phyloP scores from a whole-genome alignment of 1,140 invertebrate genomes.

The Mercenaria mercenaria region DNA sequence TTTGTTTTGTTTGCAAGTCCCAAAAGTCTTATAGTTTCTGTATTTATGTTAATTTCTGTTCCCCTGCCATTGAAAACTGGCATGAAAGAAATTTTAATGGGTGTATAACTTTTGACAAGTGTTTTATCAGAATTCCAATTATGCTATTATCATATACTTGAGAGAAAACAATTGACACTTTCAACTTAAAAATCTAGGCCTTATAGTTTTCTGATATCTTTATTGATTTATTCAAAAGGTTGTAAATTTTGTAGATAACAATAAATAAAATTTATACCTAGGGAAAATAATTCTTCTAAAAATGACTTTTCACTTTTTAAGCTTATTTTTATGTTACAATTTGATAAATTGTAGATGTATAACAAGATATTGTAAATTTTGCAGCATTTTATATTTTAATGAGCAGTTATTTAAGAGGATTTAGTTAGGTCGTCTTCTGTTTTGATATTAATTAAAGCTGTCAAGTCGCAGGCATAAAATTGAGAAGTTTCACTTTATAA shows the following conservation, averaged over 20 bases:
- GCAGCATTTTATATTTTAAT: too few species aligned
- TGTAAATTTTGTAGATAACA: background rate
- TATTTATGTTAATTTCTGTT: too few species aligned
- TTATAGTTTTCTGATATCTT: background rate
- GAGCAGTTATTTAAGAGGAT: background rate
- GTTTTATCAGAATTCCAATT: constrained; percentile 6
- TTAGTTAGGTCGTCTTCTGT: background rate
- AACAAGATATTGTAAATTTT: too few species aligned
- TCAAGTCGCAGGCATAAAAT: background rate
- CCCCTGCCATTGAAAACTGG: too few species aligned
- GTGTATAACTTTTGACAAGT: background rate
- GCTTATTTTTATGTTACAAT: too few species aligned
- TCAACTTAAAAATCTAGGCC: constrained; percentile 6
- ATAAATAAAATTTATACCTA: background rate
- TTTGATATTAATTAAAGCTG: constrained; percentile 9
- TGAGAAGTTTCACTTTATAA: background rate
- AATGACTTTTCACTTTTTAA: too few species aligned
- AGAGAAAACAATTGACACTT: constrained; percentile 12
- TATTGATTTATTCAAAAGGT: background rate
- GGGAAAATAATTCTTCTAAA: background rate
- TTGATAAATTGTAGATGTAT: too few species aligned
- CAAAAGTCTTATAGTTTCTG: too few species aligned
- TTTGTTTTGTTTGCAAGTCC: too few species aligned
- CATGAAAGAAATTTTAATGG: background rate
- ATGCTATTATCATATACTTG: constrained; percentile 17